Base-by-base conservation (phyloP, 2,113 vertebrate species). In the Sylvilagus bachmani region DNA sequence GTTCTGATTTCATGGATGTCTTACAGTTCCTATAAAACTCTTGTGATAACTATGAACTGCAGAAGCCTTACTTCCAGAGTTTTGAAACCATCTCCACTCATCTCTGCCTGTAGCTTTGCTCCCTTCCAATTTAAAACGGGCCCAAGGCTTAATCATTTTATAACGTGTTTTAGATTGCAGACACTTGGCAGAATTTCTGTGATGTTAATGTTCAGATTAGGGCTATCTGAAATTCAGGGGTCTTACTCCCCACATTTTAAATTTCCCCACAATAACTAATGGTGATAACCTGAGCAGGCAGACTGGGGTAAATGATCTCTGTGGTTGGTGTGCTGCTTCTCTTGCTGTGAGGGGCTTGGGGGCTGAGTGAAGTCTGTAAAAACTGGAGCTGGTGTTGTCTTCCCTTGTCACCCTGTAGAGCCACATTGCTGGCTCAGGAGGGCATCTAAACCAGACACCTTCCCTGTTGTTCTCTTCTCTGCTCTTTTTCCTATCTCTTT, bases 101-200 rank as follows among this genome's bases (percentile, higher is more conserved):
- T 49, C 24, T 88, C 62, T 73, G 8, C 75, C 58, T 79, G 1
- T 31, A 38, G 22, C 69, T 94, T 85, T 44, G 5, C n/a, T 55
- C 69, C 58, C 81, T 86, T 61, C 78, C n/a, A 78, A 0, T 53
- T 81, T 92, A 67, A 58, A 64, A 85, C 44, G 21, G 38, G 86
- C 90, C 49, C 4, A 44, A 74, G 83, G 29, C 33, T 38, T 78
- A 29, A 25, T 64, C 64, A 86, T 92, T 86, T 93, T 21, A 4
- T 86, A 85, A 75, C n/a, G 61, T 71, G 49, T 87, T 89, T 77
- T 78, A 83, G 38, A 82, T 90, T 33, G 74, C 73, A 90, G 49
- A 44, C 49, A 10, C 71, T 74, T 93, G 38, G 38, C 78, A 70
- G 55, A 22, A 53, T 88, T 86, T 80, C 69, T 89, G 17, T 58